Conservation (phyloP, 2,888 invertebrate species). For the Sphaerophoria taeniata region DNA sequence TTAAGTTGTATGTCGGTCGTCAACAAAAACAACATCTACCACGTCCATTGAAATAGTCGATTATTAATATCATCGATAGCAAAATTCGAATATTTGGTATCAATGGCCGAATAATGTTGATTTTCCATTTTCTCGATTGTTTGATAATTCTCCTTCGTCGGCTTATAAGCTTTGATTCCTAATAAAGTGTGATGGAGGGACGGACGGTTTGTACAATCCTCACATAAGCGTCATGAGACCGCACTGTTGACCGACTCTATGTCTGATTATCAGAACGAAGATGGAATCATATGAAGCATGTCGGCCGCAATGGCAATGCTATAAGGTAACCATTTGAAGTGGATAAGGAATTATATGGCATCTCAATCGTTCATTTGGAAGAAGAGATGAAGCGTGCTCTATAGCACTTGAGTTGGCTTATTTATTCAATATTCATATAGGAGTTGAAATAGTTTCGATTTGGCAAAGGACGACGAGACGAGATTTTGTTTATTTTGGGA, state of each 20-base stretch:
- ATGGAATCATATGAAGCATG: neutral
- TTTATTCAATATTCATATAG: too few species aligned
- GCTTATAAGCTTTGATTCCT: constrained; percentile 26
- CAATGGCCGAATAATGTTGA: constrained; percentile 64
- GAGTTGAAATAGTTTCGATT: too few species aligned
- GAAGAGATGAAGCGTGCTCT: neutral
- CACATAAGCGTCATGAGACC: neutral
- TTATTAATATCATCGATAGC: neutral
- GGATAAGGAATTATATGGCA: constrained; percentile 7
- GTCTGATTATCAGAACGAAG: neutral
- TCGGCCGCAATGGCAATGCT: too few species aligned
- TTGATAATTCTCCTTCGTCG: constrained; percentile 12
- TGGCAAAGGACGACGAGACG: too few species aligned
- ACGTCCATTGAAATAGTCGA: constrained; percentile 2
- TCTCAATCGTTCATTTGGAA: neutral
- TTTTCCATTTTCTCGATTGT: constrained; percentile 58
- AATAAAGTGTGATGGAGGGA: constrained; percentile 6
- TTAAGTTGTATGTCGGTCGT: neutral
- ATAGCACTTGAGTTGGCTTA: constrained; percentile 3
- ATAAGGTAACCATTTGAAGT: constrained; percentile 13
- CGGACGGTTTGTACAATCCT: neutral
- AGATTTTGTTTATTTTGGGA: too few species aligned
- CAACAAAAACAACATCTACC: neutral
- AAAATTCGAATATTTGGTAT: constrained; percentile 19
- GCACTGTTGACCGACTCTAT: neutral